Evolutionary conservation across 2,888 invertebrate species (phyloP).

Genomic region (Aphidius colemani): DNA sequence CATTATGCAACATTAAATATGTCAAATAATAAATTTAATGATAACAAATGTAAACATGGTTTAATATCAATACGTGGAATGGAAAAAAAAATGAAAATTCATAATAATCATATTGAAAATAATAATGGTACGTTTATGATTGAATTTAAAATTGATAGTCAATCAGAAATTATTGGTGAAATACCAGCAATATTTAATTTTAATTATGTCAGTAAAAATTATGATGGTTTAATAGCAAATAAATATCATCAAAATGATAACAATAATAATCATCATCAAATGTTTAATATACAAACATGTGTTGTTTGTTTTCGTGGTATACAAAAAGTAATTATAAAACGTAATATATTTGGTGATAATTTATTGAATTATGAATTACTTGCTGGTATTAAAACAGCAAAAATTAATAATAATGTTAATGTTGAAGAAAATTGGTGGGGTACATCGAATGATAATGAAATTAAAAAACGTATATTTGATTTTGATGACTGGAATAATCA

Average conservation of each 20-base stretch:
- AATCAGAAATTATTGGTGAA: slow-evolving; percentile 88
- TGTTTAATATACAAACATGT: slow-evolving; percentile 68
- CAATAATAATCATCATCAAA: slow-evolving; percentile 49
- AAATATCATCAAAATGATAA: slow-evolving; percentile 33
- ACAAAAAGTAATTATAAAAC: slow-evolving; percentile 88
- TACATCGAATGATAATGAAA: slow-evolving; percentile 71
- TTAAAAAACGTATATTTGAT: slow-evolving; percentile 88
- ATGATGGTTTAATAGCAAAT: slow-evolving; percentile 55
- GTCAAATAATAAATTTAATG: slow-evolving; percentile 80
- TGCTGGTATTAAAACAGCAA: slow-evolving; percentile 89
- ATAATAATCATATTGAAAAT: slow-evolving; percentile 76
- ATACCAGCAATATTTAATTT: slow-evolving; percentile 79
- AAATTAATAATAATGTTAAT: slow-evolving; percentile 83
- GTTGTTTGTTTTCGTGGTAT: slow-evolving; percentile 92
- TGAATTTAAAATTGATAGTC: slow-evolving; percentile 87
- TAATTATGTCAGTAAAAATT: slow-evolving; percentile 79
- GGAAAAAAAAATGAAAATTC: slow-evolving; percentile 92
- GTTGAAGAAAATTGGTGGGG: slow-evolving; percentile 98
- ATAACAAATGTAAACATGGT: slow-evolving; percentile 83
- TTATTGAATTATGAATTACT: slow-evolving; percentile 85
- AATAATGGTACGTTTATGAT: slow-evolving; percentile 85
- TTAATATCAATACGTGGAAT: slow-evolving; percentile 85
- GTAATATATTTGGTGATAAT: slow-evolving; percentile 87
- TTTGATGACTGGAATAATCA: slow-evolving; percentile 99
- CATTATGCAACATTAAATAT: slow-evolving; percentile 92